Evolutionary conservation across 2,113 vertebrate genomes (phyloP), one percentile per base, ranked within the genome.

Genomic region (Pipa parva): DNA sequence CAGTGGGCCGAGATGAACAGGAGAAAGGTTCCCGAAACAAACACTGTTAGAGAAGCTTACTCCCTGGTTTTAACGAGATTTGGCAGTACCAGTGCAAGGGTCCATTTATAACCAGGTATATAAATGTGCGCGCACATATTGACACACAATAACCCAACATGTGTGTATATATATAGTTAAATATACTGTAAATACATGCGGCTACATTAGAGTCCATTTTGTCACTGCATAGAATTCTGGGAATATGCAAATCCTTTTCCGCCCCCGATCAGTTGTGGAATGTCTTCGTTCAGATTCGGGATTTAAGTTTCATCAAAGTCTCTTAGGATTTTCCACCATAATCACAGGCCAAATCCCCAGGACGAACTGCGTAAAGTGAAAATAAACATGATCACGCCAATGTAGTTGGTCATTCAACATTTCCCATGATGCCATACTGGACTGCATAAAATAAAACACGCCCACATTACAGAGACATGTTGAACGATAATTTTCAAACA

Each of bases 311-410:
- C 1, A 57, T 97, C 89, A 96, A 69, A 88, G 88, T 3, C 79
- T 92, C 87, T 88, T 95, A 62, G 90, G 88, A 4, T 88, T 85
- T 59, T 98, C 95, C 65, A 97, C 80, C 67, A 93, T 87, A 71
- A 99, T 80, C 31, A 91, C 74, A 24, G 95, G 97, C 97, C 95
- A 99, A 55, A 98, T 88, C 58, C 95, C 95, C 31, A 88, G 91
- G 52, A 96, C 0, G 80, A 99, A 98, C 97, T 98, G 80, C 74
- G 24, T 36, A 75, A 75, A 74, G 48, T 11, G 63, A 73, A 79
- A 67, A 17, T 75, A 65, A 15, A 17, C 39, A 42, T n/a, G n/a
- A n/a, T n/a, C n/a, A n/a, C n/a, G n/a, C n/a, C n/a, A n/a, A n/a
- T n/a, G n/a, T n/a, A n/a, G n/a, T n/a, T n/a, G n/a, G n/a, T n/a